Evolutionary conservation across 2,888 invertebrate species (phyloP).

Genomic region (Asteroscopus sphinx): DNA sequence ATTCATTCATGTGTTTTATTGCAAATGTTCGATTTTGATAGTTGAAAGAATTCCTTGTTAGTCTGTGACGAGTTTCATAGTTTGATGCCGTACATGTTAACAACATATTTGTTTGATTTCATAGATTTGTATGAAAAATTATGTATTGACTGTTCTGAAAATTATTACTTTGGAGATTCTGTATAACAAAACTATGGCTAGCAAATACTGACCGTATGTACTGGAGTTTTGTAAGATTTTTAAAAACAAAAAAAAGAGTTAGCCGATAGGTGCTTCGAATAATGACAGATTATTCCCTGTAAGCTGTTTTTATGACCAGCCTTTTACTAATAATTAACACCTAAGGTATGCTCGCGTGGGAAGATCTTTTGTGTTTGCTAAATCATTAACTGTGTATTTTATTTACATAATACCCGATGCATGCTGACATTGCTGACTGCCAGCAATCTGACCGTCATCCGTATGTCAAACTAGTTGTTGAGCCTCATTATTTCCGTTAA

Average conservation of each 20-base stretch:
- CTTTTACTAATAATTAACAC: constrained; percentile 42
- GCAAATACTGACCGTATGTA: too few relatives aligned
- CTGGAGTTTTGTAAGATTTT: too few relatives aligned
- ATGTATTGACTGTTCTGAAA: too few relatives aligned
- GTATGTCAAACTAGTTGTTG: constrained; percentile 1
- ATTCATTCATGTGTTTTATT: background rate
- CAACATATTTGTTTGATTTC: too few relatives aligned
- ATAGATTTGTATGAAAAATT: too few relatives aligned
- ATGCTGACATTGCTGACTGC: background rate
- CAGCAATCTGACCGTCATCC: background rate
- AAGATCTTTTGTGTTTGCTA: constrained; percentile 37
- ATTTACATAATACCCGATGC: constrained; percentile 20
- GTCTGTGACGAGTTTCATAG: too few relatives aligned
- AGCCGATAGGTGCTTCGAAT: constrained; percentile 12
- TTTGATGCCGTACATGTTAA: too few relatives aligned
- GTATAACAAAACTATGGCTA: too few relatives aligned
- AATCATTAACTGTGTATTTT: constrained; percentile 23
- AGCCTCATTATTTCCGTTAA: background rate
- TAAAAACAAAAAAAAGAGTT: background rate
- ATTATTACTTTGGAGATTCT: too few relatives aligned
- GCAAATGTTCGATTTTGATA: too few relatives aligned
- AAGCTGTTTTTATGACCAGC: constrained; percentile 20
- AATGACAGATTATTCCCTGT: constrained; percentile 15
- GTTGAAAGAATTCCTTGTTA: too few relatives aligned
- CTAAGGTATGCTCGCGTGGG: constrained; percentile 32